These are phyloP conservation scores for Drosophila malerkotliana DNA, from an alignment of 1,140 invertebrate genomes.

Conservation along the genomic window DNA sequence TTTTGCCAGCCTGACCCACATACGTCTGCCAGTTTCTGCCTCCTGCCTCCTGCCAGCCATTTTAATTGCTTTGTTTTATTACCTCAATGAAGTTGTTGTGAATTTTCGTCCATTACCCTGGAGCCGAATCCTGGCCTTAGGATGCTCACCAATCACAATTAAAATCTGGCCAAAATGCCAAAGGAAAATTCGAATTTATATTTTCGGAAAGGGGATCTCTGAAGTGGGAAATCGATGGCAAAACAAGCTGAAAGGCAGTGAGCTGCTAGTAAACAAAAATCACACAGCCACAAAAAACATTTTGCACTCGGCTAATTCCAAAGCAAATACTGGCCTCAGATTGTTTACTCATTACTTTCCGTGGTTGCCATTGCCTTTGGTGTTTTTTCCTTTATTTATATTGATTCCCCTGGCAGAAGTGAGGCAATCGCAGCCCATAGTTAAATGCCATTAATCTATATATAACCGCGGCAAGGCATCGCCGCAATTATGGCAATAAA, in stretches of 20 bases:
- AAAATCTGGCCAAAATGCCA: constrained; percentile 7
- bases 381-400: constrained; percentile 17
- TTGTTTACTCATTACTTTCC: constrained; percentile 64
- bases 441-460: constrained; percentile 51
- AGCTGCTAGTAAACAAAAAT: constrained; percentile 49
- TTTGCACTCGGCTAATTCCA: constrained; percentile 62
- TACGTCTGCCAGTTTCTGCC: constrained; percentile 53
- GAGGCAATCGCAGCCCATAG: constrained; percentile 38
- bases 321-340: constrained; percentile 58
- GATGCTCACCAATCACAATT: constrained; percentile 5
- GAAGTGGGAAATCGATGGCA: constrained; percentile 1
- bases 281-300: constrained; percentile 46
- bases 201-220: constrained; percentile 2
- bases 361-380: constrained; percentile 21
- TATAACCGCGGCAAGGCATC: constrained; percentile 45
- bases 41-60: constrained; percentile 55
- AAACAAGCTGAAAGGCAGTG: constrained; percentile 8
- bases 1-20: constrained; percentile 64
- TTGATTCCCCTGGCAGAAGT: constrained; percentile 9
- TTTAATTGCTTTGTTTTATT: constrained; percentile 77
- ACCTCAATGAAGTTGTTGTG: constrained; percentile 51
- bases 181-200: neutral
- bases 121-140: constrained; percentile 4
- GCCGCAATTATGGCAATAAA: constrained; percentile 63
- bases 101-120: constrained; percentile 30